Conservation (phyloP, 2,113 vertebrate genomes). For the Psilopogon haemacephalus region DNA sequence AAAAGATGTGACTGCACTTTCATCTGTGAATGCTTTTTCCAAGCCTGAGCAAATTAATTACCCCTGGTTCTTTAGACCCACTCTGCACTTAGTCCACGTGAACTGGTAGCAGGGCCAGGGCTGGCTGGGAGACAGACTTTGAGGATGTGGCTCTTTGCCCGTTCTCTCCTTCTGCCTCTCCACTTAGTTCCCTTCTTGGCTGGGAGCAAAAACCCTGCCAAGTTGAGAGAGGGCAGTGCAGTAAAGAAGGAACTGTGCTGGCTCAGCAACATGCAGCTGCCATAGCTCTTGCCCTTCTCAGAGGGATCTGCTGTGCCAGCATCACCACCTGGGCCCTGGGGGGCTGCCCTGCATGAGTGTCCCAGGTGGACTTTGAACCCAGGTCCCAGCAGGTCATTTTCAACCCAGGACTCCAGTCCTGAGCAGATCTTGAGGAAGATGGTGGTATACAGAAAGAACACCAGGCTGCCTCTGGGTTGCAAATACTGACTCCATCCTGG, state of each 20-base stretch:
- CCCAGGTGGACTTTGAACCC: not conserved
- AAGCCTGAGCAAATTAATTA: not conserved
- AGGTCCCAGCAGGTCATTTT: not conserved
- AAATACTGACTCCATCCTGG: not conserved
- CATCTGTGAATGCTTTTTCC: not conserved
- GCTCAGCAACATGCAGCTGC: not conserved
- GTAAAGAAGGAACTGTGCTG: conserved; percentile 14
- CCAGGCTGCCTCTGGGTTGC: not conserved
- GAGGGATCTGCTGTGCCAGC: not conserved
- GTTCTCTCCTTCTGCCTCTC: conserved; percentile 13
- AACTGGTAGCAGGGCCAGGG: conserved; percentile 11
- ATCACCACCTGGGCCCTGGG: not conserved
- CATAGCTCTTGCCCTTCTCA: not conserved
- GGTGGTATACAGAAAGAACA: not conserved
- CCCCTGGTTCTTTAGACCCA: not conserved
- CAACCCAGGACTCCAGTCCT: not conserved
- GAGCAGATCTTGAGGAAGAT: not conserved
- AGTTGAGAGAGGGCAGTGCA: not conserved
- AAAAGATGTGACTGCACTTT: not conserved
- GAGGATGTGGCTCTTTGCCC: conserved; percentile 17
- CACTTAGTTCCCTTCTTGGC: conserved; percentile 3
- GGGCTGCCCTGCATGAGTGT: not conserved
- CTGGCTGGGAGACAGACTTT: not conserved
- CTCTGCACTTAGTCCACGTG: not conserved
- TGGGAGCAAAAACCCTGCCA: conserved; percentile 14